Percentiles rank a stretch among this genome's conserved stretches.
Conservation (phyloP, 2,113 vertebrate species). For the Oostethus manadensis region DNA sequence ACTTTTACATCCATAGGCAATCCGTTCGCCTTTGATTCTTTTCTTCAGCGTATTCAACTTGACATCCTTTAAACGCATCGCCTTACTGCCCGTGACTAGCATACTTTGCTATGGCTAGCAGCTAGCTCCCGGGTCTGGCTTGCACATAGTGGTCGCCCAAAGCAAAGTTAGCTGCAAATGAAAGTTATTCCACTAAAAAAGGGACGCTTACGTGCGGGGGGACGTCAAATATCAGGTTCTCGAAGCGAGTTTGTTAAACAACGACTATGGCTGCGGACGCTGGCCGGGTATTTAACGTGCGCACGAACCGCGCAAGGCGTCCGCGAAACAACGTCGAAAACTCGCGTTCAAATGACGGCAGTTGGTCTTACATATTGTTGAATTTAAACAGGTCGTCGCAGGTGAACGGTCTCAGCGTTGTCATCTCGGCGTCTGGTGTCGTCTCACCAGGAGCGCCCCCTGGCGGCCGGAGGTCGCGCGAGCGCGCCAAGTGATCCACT, state of each 20-base stretch:
- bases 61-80: too few species aligned
- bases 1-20: not conserved
- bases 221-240: too few species aligned
- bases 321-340: not conserved
- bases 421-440: constrained; percentile 77
- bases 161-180: too few species aligned
- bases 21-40: too few species aligned
- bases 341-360: rapidly evolving
- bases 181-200: too few species aligned
- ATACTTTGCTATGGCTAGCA: too few species aligned
- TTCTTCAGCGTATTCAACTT: too few species aligned
- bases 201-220: too few species aligned
- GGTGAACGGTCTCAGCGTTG: constrained; percentile 85
- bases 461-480: not conserved
- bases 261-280: not conserved
- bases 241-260: not conserved
- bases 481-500: not conserved
- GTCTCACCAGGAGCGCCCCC: constrained; percentile 18
- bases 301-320: not conserved
- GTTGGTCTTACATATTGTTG: constrained; percentile 87
- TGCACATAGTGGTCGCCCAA: too few species aligned
- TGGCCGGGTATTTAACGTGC: not conserved
- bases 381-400: constrained; percentile 94
- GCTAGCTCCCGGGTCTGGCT: too few species aligned
- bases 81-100: too few species aligned